Evolutionary conservation across 2,797 vertebrate genomes (phyloP).

Genomic region (Ceryle rudis): DNA sequence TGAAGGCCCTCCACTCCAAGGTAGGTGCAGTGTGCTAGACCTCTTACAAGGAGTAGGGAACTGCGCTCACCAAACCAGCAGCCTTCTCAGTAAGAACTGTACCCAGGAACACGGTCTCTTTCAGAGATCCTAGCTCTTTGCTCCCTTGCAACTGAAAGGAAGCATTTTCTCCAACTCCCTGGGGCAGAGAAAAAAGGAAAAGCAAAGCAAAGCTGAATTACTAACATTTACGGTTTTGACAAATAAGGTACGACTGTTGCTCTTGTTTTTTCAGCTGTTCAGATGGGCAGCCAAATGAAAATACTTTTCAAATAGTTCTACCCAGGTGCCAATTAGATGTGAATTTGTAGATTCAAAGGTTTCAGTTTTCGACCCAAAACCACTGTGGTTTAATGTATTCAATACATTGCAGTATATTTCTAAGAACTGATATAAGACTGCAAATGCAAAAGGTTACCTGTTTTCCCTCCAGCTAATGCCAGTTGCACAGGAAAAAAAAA

Average conservation of each 20-base stretch:
- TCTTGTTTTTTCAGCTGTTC: neutral
- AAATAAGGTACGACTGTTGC: neutral
- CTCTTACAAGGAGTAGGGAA: neutral
- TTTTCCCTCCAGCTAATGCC: neutral
- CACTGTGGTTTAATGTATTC: neutral
- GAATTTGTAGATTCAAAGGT: neutral
- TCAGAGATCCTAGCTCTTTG: neutral
- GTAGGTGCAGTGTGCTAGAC: neutral
- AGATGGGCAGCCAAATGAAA: neutral
- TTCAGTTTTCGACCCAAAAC: neutral
- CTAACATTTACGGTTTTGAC: neutral
- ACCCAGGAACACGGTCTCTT: neutral
- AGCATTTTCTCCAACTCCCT: neutral
- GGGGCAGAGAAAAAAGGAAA: too few relatives aligned
- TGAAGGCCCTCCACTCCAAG: neutral
- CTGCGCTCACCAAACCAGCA: neutral
- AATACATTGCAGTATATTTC: neutral
- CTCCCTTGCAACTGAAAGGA: neutral
- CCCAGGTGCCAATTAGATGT: neutral
- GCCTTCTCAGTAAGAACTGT: neutral
- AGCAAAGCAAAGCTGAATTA: neutral
- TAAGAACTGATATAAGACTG: neutral
- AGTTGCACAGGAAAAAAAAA: neutral
- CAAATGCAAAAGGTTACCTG: neutral
- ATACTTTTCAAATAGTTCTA: neutral